A percentile compares a stretch with the other conserved stretches of the same genome.
Evolutionary conservation across 2,888 invertebrate genomes (phyloP).

Genomic region (Odontocolon sp.): DNA sequence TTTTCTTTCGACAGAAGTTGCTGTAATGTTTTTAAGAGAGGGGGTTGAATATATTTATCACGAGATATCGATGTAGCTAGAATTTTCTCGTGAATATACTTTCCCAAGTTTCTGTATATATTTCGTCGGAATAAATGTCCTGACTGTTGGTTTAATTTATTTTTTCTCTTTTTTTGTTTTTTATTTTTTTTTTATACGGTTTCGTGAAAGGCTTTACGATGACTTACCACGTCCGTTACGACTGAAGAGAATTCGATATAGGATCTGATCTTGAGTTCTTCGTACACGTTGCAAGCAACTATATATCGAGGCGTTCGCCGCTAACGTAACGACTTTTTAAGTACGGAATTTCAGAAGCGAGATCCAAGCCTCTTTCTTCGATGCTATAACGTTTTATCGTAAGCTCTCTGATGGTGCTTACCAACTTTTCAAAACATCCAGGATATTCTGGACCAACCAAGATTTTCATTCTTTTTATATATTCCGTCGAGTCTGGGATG

Average conservation of each 20-base stretch:
- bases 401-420: conserved; percentile 29
- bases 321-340: conserved; percentile 68
- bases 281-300: neutral
- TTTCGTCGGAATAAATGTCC: too few relatives aligned
- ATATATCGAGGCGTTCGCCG: neutral
- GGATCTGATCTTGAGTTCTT: conserved; percentile 16
- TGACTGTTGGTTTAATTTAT: too few relatives aligned
- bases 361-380: conserved; percentile 11
- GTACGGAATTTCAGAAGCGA: conserved; percentile 62
- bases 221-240: conserved; percentile 13
- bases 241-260: conserved; percentile 12
- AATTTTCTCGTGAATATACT: too few relatives aligned
- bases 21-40: too few relatives aligned
- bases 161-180: too few relatives aligned
- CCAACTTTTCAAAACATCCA: conserved; percentile 20
- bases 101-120: too few relatives aligned
- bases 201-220: neutral
- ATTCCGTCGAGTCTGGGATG: conserved; percentile 32
- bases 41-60: too few relatives aligned
- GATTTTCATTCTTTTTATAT: conserved; percentile 35
- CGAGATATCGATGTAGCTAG: too few relatives aligned
- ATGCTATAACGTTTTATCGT: conserved; percentile 43
- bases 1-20: too few relatives aligned
- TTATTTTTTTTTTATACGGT: neutral
- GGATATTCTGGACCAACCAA: conserved; percentile 19